These are phyloP conservation scores for Chalcis sispes DNA, from an alignment of 2,888 invertebrate species.

Conservation along the genomic window DNA sequence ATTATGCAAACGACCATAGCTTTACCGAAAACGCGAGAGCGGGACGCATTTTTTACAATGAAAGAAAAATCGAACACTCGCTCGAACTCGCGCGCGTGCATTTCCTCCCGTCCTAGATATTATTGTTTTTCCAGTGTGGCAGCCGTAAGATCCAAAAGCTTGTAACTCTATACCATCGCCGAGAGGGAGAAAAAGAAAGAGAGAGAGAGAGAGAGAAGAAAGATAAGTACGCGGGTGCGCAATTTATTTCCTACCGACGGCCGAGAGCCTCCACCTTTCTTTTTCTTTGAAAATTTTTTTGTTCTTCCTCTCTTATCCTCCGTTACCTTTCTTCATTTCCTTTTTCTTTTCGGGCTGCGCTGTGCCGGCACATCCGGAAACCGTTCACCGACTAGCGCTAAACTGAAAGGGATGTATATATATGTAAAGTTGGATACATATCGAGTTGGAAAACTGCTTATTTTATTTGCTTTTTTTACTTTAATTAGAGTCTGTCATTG, in stretches of 20 bases:
- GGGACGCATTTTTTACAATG: no score
- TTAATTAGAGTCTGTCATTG: no score
- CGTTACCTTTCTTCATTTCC: constrained; percentile 39
- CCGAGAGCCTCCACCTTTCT: neutral
- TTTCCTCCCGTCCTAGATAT: constrained; percentile 51
- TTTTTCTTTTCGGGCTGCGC: no score
- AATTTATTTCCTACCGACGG: constrained; percentile 45
- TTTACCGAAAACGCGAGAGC: neutral
- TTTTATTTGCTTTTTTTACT: no score
- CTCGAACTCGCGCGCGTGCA: constrained; percentile 33
- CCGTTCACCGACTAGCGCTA: neutral
- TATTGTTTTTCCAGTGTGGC: constrained; percentile 52
- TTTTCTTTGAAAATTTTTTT: neutral
- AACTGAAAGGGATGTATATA: neutral
- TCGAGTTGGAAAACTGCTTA: no score
- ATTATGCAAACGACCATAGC: constrained; percentile 53
- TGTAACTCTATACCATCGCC: neutral
- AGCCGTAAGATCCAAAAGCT: neutral
- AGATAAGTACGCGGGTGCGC: constrained; percentile 45
- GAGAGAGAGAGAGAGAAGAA: no score
- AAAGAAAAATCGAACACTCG: constrained; percentile 44
- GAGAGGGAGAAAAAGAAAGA: no score
- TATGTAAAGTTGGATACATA: neutral
- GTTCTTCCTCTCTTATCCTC: constrained; percentile 10
- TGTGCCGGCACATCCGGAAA: constrained; percentile 10